Conservation (phyloP, 2,797 vertebrate genomes). For the Lagodon rhomboides region DNA sequence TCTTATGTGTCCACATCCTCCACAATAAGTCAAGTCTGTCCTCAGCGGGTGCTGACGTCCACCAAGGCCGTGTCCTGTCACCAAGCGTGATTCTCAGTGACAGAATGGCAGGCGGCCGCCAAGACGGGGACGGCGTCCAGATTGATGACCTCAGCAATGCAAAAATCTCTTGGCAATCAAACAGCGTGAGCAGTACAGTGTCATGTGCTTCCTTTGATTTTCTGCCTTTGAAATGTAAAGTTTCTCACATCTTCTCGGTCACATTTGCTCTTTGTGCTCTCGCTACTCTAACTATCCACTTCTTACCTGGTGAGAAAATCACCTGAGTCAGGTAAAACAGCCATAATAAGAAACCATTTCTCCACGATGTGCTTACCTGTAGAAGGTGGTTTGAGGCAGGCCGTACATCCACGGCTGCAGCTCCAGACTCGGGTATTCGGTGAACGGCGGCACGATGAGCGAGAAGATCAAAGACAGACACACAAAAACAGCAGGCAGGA, state of each 20-base stretch:
- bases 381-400: constrained; percentile 92
- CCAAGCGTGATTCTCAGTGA: constrained; percentile 35
- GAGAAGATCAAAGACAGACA: constrained; percentile 97
- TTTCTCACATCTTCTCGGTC: constrained; percentile 19
- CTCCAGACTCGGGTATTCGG: constrained; percentile 94
- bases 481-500: constrained; percentile 95
- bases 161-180: constrained; percentile 38
- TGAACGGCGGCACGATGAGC: constrained; percentile 94
- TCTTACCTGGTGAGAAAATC: background rate
- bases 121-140: constrained; percentile 29
- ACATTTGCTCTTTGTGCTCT: background rate
- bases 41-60: constrained; percentile 22
- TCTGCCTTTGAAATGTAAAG: constrained; percentile 19
- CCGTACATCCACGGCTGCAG: constrained; percentile 98
- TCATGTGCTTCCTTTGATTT: constrained; percentile 38
- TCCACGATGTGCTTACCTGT: constrained; percentile 85
- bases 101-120: constrained; percentile 39
- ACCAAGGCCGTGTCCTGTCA: constrained; percentile 35
- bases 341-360: background rate
- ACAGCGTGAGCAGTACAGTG: background rate
- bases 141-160: constrained; percentile 49
- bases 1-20: constrained; percentile 11
- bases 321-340: background rate
- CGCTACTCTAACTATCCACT: background rate
- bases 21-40: constrained; percentile 23